Evolutionary conservation across 30 jellyfish, hydroid and myxozoan genomes (phyloP).

Genomic region (Cassiopea xamachana): DNA sequence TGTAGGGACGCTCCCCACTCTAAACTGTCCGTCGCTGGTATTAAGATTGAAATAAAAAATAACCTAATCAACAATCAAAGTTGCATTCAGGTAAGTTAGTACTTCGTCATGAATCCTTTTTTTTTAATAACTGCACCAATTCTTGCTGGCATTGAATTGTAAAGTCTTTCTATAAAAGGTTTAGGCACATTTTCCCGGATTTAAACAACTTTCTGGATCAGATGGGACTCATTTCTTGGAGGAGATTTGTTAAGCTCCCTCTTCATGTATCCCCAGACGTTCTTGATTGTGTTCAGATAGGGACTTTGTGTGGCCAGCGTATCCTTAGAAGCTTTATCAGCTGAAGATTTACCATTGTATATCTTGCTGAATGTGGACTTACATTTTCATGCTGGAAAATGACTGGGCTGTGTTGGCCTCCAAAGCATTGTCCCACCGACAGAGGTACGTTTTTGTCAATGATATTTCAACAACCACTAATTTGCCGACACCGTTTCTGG

Average conservation of each 20-base stretch:
- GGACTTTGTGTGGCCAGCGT: constrained; percentile 53
- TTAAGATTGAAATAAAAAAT: too few relatives aligned
- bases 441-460: constrained; percentile 16
- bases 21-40: too few relatives aligned
- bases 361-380: constrained; percentile 34
- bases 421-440: constrained; percentile 22
- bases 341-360: constrained; percentile 34
- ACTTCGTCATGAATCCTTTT: background rate
- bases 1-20: too few relatives aligned
- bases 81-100: background rate
- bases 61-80: too few relatives aligned
- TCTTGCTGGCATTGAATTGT: constrained; percentile 25
- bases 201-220: constrained; percentile 14
- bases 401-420: constrained; percentile 3
- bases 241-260: background rate
- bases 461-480: background rate
- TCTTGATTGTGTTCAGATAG: constrained; percentile 51
- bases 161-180: background rate
- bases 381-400: constrained; percentile 41
- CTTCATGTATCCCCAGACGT: constrained; percentile 41
- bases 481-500: constrained; percentile 16
- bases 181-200: constrained; percentile 51
- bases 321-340: background rate
- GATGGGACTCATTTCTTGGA: constrained; percentile 20
- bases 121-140: constrained; percentile 1